phyloP scores from a whole-genome alignment of 2,888 invertebrate genomes.

The Platycheirus albimanus region DNA sequence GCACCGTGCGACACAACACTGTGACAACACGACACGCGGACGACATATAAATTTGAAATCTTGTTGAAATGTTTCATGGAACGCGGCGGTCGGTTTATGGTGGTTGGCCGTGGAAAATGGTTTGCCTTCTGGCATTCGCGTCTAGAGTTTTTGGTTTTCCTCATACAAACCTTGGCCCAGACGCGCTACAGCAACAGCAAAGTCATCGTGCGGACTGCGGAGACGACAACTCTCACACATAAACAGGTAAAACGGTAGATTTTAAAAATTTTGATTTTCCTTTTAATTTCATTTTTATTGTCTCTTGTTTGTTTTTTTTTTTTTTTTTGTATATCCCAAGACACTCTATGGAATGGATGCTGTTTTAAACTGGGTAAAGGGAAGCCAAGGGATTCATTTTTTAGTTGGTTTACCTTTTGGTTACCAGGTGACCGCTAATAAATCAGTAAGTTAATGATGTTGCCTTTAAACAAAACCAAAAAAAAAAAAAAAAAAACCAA shows the following conservation, averaged over 20 bases:
- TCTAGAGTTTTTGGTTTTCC: constrained; percentile 16
- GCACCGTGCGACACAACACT: constrained; percentile 54
- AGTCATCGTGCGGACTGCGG: neutral
- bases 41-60: constrained; percentile 71
- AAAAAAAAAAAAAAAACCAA: constrained; percentile 52
- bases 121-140: constrained; percentile 55
- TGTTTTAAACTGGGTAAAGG: constrained; percentile 55
- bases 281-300: constrained; percentile 73
- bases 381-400: constrained; percentile 71
- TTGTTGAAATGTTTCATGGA: constrained; percentile 72
- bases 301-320: constrained; percentile 67
- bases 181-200: constrained; percentile 26
- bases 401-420: constrained; percentile 72
- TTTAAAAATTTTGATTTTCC: constrained; percentile 69
- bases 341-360: constrained; percentile 53
- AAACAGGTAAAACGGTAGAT: constrained; percentile 69
- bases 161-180: constrained; percentile 42
- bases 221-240: neutral
- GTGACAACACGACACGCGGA: constrained; percentile 70
- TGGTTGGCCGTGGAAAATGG: constrained; percentile 69
- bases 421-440: constrained; percentile 81
- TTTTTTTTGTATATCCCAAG: constrained; percentile 40
- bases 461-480: constrained; percentile 76
- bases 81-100: constrained; percentile 43
- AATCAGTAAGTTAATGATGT: constrained; percentile 83